phyloP scores from a whole-genome alignment of 2,888 invertebrate species.

The Eupithecia subumbrata region DNA sequence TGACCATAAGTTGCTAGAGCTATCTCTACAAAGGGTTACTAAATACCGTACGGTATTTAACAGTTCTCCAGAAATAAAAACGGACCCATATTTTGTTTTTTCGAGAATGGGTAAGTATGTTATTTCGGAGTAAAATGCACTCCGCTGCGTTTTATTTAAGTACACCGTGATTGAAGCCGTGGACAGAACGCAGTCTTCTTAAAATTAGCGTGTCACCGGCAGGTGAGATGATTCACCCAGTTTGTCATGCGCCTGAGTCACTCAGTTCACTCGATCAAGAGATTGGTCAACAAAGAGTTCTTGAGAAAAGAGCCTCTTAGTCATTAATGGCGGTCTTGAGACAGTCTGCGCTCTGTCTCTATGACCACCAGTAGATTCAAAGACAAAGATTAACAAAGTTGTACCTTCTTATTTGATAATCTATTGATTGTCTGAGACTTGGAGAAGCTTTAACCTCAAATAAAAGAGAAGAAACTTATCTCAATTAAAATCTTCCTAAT shows the following conservation, averaged over 20 bases:
- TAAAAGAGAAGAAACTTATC: too few relatives aligned
- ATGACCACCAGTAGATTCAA: background rate
- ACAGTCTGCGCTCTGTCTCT: background rate
- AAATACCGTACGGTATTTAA: too few relatives aligned
- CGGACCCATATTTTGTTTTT: background rate
- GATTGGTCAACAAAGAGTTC: constrained; percentile 43
- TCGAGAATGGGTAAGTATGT: background rate
- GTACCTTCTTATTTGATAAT: too few relatives aligned
- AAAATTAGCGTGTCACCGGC: constrained; percentile 19
- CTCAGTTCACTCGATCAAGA: constrained; percentile 30
- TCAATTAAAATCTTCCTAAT: background rate
- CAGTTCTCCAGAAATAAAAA: background rate
- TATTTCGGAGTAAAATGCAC: background rate
- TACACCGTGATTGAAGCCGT: background rate
- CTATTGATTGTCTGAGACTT: too few relatives aligned
- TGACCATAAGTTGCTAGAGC: background rate
- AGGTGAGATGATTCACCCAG: constrained; percentile 35
- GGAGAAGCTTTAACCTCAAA: too few relatives aligned
- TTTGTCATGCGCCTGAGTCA: constrained; percentile 47
- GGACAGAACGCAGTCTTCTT: background rate
- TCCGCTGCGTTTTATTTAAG: background rate
- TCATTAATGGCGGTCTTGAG: constrained; percentile 24
- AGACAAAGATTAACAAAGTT: background rate
- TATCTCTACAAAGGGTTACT: background rate
- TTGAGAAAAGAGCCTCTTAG: constrained; percentile 37